Percentiles rank a stretch among this genome's conserved stretches.
Conservation (phyloP, 2,888 invertebrate genomes). For the Dryobota labecula region DNA sequence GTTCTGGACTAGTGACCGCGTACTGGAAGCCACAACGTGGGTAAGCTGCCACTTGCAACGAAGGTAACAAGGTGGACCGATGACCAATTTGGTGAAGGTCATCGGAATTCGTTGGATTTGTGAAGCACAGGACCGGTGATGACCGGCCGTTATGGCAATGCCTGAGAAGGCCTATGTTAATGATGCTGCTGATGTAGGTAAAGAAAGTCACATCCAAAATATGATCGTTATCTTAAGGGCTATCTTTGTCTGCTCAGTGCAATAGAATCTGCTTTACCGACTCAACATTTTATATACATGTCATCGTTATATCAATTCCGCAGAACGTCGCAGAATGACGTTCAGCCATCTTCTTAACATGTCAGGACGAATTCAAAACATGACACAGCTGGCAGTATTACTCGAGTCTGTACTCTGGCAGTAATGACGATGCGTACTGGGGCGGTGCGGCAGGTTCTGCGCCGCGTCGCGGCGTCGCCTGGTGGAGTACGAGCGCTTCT, state of each 20-base stretch:
- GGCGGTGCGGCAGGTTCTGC: slow-evolving; percentile 89
- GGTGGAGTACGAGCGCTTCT: slow-evolving; percentile 93
- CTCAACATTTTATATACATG: neutral
- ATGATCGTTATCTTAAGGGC: neutral
- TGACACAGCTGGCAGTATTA: too few relatives aligned
- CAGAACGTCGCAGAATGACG: too few relatives aligned
- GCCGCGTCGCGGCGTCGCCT: slow-evolving; percentile 91
- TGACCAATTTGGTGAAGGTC: neutral
- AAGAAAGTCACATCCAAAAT: neutral
- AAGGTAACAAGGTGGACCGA: too few relatives aligned
- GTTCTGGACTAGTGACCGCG: neutral
- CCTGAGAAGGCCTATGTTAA: neutral
- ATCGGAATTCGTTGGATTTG: neutral
- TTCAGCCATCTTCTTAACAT: neutral
- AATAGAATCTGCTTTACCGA: neutral
- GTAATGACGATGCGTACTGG: too few relatives aligned
- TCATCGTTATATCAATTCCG: too few relatives aligned
- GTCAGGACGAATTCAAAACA: neutral
- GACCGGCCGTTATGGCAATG: neutral
- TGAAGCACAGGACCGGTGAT: neutral
- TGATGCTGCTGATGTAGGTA: neutral
- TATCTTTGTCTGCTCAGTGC: neutral
- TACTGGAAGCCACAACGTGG: too few relatives aligned
- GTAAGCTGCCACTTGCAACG: too few relatives aligned
- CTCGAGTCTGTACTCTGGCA: too few relatives aligned